These are phyloP conservation scores for Antheraea mylitta DNA, from an alignment of 1,140 invertebrate genomes.

Conservation along the genomic window DNA sequence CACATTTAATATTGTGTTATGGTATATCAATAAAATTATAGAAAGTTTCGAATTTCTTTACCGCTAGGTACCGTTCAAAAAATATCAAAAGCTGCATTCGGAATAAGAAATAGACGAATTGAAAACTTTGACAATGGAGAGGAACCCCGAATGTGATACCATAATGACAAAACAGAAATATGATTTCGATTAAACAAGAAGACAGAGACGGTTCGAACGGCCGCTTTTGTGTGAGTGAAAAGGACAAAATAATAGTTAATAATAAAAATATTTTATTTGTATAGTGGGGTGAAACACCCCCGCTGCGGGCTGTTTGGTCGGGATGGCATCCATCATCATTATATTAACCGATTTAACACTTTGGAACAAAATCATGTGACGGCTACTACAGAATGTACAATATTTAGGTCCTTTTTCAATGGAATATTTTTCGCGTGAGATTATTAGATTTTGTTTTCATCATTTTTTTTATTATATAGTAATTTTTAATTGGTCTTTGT, in stretches of 20 bases:
- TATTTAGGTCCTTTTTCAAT: not conserved
- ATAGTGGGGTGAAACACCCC: slow-evolving; percentile 77
- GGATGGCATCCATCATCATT: slow-evolving; percentile 76
- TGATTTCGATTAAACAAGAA: slow-evolving; percentile 75
- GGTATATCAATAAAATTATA: not conserved
- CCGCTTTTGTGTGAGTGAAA: slow-evolving; percentile 35
- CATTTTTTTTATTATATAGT: no score
- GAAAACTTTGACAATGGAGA: slow-evolving; percentile 71
- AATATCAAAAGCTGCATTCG: slow-evolving; percentile 57
- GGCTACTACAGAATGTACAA: slow-evolving; percentile 30
- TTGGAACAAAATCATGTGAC: slow-evolving; percentile 73
- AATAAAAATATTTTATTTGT: slow-evolving; percentile 79
- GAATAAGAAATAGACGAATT: slow-evolving; percentile 72
- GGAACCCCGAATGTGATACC: slow-evolving; percentile 74
- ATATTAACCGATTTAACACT: slow-evolving; percentile 79
- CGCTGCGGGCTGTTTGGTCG: slow-evolving; percentile 74
- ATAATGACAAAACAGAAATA: slow-evolving; percentile 79
- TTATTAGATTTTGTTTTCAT: not conserved
- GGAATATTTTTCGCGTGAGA: not conserved
- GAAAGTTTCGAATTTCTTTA: slow-evolving; percentile 55
- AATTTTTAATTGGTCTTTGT: no score
- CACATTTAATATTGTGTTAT: not conserved
- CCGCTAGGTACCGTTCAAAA: slow-evolving; percentile 46
- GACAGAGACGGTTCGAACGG: slow-evolving; percentile 36
- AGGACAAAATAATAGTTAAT: slow-evolving; percentile 62